A percentile compares a stretch with the other conserved stretches of the same genome.
Evolutionary conservation across 1,140 invertebrate genomes (phyloP).

Genomic region (Sinella curviseta): DNA sequence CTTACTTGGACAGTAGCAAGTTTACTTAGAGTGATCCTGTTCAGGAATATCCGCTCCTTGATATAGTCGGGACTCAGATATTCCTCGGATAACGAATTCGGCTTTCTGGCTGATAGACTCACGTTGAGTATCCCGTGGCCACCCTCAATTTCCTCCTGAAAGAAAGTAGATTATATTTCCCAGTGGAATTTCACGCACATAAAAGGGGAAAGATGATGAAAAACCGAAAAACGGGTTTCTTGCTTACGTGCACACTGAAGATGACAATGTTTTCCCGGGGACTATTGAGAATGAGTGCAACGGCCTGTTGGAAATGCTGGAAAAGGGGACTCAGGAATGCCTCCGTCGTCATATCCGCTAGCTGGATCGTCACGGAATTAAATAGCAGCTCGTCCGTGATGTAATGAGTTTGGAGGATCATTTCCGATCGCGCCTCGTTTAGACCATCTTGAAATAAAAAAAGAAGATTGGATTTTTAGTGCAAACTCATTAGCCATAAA

Average conservation of each 20-base stretch:
- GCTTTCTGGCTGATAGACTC: slow-evolving; percentile 83
- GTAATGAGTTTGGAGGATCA: slow-evolving; percentile 82
- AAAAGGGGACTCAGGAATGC: slow-evolving; percentile 88
- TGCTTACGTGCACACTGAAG: slow-evolving; percentile 83
- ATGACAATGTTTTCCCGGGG: slow-evolving; percentile 90
- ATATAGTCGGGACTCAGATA: slow-evolving; percentile 86
- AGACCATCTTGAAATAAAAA: slow-evolving; percentile 69
- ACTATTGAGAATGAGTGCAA: slow-evolving; percentile 88
- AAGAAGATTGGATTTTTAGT: slow-evolving; percentile 9
- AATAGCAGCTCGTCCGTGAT: slow-evolving; percentile 93
- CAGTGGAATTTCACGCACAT: no score
- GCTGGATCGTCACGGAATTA: slow-evolving; percentile 89
- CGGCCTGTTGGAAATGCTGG: slow-evolving; percentile 84
- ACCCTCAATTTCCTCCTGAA: slow-evolving; percentile 82
- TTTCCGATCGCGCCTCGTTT: slow-evolving; percentile 85
- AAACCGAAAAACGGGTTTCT: background rate
- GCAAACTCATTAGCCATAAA: background rate
- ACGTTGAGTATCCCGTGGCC: slow-evolving; percentile 86
- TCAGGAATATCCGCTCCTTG: slow-evolving; percentile 90
- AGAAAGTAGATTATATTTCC: slow-evolving; percentile 28
- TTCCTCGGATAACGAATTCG: slow-evolving; percentile 67
- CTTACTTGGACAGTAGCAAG: slow-evolving; percentile 80
- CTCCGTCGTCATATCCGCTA: slow-evolving; percentile 90
- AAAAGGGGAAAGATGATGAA: slow-evolving; percentile 1
- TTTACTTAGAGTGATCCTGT: slow-evolving; percentile 78